Evolutionary conservation across 2,797 vertebrate genomes (phyloP), one percentile per base, ranked within the genome.

Genomic region (Hydrocynus forskahlii): DNA sequence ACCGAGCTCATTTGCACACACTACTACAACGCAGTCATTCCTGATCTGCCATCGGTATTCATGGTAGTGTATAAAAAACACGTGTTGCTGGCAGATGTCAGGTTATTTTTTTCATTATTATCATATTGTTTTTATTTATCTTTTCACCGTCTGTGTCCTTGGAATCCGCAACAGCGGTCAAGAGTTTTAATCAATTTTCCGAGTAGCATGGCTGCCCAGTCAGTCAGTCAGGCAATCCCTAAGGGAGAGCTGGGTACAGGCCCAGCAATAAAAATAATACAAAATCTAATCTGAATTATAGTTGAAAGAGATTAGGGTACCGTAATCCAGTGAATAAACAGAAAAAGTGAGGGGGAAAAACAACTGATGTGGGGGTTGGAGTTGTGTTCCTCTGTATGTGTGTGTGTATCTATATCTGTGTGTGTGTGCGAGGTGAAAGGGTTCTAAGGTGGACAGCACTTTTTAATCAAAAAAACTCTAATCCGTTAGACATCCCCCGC

Each of bases 271-370:
- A 94, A 93, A 94, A 93, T 92, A 94, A 93, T 89, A 84, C 84
- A 82, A 85, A 94, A 94, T 93, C 87, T 93, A 94, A 94, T 95
- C 93, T 91, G 92, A 95, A 94, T 95, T 95, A 95, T 92, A 90
- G 85, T 90, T 83, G 90, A 92, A 94, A 94, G 92, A 92, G 94
- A 95, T 95, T 95, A 95, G 86, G 87, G 86, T 86, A 67, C 89
- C 83, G 88, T 95, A 95, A 95, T 95, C 94, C 92, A 77, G 81
- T 90, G 93, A 91, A 93, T 93, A 93, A 94, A 95, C 91, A 91
- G 77, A 19, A 63, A 84, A 91, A 89, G 89, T 86, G 87, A 87
- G 86, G 87, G 81, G 72, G 67, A 83, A 72, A 72, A 45, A 73
- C 66, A 60, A 16, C 59, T 52, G 86, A 79, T 48, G 88, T 91